Percentiles rank a stretch among this genome's conserved stretches.
These are phyloP conservation scores for Ceratosolen fusciceps DNA, from an alignment of 1,140 invertebrate species.

Conservation along the genomic window DNA sequence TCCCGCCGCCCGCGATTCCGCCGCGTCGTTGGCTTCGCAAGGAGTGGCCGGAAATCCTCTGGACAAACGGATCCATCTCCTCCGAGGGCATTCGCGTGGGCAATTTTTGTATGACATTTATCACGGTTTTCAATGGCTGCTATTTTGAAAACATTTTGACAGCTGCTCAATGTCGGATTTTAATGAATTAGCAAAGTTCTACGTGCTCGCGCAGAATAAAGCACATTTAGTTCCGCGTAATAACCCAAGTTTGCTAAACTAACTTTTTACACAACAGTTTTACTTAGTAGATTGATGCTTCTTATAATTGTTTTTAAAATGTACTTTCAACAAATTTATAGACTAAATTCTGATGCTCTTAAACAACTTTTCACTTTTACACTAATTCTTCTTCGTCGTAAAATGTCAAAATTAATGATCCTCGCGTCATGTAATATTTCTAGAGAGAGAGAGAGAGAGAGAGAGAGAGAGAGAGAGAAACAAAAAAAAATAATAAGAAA, in stretches of 20 bases:
- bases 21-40: too few species aligned
- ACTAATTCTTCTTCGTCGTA: not conserved
- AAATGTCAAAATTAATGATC: too few species aligned
- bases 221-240: not conserved
- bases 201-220: not conserved
- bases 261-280: slow-evolving; percentile 5
- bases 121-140: not conserved
- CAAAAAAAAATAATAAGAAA: too few species aligned
- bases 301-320: not conserved
- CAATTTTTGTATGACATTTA: slow-evolving; percentile 2
- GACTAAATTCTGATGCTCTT: not conserved
- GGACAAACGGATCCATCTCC: too few species aligned
- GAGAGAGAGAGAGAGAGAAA: too few species aligned
- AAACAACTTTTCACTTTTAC: not conserved
- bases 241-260: not conserved
- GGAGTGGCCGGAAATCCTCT: too few species aligned
- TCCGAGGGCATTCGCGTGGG: too few species aligned
- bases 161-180: not conserved
- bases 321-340: not conserved
- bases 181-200: slow-evolving; percentile 1
- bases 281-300: slow-evolving; percentile 14
- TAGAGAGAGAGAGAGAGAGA: too few species aligned
- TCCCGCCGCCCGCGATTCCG: too few species aligned
- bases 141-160: not conserved
- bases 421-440: too few species aligned